These are phyloP conservation scores for Cacoxenus indagator DNA, from an alignment of 2,888 invertebrate species.

Conservation along the genomic window DNA sequence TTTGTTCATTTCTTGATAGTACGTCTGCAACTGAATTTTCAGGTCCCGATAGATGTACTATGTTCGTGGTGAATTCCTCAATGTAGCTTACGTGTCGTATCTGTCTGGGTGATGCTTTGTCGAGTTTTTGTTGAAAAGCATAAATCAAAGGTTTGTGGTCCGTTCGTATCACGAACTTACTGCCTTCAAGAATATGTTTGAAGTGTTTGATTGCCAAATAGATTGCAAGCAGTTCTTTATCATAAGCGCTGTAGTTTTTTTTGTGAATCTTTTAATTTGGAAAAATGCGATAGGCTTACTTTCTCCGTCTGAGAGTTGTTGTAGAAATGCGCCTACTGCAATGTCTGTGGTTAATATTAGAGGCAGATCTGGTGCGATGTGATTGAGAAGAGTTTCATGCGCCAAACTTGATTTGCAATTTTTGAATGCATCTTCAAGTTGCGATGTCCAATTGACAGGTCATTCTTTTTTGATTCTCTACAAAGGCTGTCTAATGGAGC, in stretches of 20 bases:
- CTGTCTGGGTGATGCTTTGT: slow-evolving; percentile 24
- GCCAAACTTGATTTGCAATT: slow-evolving; percentile 25
- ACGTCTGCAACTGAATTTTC: no score
- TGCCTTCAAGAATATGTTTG: slow-evolving; percentile 27
- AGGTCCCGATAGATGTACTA: no score
- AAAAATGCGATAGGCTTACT: no score
- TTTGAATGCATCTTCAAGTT: slow-evolving; percentile 13
- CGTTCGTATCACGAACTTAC: slow-evolving; percentile 4
- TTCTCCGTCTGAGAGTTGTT: slow-evolving; percentile 7
- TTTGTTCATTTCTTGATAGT: neutral
- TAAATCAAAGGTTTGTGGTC: slow-evolving; percentile 18
- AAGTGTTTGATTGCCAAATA: slow-evolving; percentile 33
- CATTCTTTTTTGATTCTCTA: slow-evolving; percentile 16
- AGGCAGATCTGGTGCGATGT: slow-evolving; percentile 21
- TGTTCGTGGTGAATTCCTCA: no score
- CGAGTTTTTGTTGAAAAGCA: slow-evolving; percentile 17
- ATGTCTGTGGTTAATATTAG: slow-evolving; percentile 27
- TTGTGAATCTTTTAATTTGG: slow-evolving; percentile 26
- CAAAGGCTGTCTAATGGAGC: neutral
- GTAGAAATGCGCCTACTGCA: slow-evolving; percentile 28
- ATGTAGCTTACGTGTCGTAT: no score
- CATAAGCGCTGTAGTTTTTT: slow-evolving; percentile 29
- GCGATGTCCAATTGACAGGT: slow-evolving; percentile 7
- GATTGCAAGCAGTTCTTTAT: slow-evolving; percentile 29
- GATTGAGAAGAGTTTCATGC: neutral